Percentiles rank a stretch among this genome's conserved stretches.
These are phyloP conservation scores for Cuniculus paca DNA, from an alignment of 2,797 vertebrate species.

Conservation along the genomic window DNA sequence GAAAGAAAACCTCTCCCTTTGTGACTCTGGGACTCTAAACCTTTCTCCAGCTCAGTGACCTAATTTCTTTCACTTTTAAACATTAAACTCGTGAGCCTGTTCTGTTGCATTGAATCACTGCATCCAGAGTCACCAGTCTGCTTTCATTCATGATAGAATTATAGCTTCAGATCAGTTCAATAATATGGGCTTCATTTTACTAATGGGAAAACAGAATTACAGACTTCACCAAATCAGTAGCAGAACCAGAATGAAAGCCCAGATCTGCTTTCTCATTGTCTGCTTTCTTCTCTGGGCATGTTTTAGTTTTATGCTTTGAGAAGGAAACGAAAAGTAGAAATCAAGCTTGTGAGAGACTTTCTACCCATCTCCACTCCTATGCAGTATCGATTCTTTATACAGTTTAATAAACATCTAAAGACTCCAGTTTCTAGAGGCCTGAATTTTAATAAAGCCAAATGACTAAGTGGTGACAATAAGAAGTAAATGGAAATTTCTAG, in stretches of 20 bases:
- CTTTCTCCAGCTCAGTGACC: conserved; percentile 16
- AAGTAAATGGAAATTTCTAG: conserved; percentile 1
- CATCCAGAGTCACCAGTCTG: neutral
- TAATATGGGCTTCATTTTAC: neutral
- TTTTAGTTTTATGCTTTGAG: neutral
- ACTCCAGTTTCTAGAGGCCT: neutral
- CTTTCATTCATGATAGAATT: conserved; percentile 27
- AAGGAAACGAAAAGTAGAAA: conserved; percentile 40
- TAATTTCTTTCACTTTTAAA: conserved; percentile 1
- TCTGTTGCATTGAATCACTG: conserved; percentile 51
- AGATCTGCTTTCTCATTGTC: neutral
- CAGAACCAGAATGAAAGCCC: neutral
- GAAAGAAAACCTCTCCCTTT: neutral
- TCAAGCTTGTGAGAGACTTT: neutral
- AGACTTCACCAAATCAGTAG: neutral
- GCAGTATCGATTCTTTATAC: neutral
- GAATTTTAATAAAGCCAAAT: neutral
- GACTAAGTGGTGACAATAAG: neutral
- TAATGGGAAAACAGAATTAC: conserved; percentile 1
- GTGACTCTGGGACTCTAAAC: neutral
- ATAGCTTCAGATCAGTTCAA: conserved; percentile 10
- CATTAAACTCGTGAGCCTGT: conserved; percentile 57
- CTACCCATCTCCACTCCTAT: neutral
- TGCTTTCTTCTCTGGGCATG: neutral
- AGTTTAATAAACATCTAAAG: neutral